These are phyloP conservation scores for Leptocoma aspasia DNA, from an alignment of 2,113 vertebrate genomes.

Conservation along the genomic window DNA sequence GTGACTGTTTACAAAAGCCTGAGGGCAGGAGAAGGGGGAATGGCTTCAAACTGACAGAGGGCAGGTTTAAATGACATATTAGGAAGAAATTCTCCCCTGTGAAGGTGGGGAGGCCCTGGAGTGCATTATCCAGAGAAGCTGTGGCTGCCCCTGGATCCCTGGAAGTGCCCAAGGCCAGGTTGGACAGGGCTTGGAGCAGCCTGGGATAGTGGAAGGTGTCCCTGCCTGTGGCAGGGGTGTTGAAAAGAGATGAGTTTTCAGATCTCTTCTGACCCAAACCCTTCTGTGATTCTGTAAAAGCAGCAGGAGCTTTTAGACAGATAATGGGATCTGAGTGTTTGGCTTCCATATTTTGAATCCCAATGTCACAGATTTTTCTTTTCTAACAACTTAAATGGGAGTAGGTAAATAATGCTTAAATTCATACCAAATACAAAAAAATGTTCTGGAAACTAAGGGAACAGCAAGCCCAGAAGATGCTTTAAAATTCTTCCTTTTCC, in stretches of 20 bases:
- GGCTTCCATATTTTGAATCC: background rate
- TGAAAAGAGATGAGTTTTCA: background rate
- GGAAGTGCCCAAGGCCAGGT: background rate
- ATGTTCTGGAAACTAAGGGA: background rate
- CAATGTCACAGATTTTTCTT: background rate
- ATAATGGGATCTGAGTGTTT: background rate
- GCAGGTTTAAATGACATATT: background rate
- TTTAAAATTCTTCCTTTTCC: background rate
- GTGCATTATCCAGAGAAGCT: background rate
- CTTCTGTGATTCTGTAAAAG: background rate
- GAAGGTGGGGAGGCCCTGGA: background rate
- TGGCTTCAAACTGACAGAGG: background rate
- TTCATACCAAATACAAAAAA: background rate
- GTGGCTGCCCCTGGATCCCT: background rate
- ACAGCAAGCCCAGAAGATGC: background rate
- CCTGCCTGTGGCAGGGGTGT: background rate
- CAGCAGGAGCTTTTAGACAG: background rate
- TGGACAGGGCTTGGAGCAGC: rapidly evolving
- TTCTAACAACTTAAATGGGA: background rate
- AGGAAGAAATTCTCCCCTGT: background rate
- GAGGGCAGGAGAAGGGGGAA: background rate
- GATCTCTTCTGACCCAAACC: background rate
- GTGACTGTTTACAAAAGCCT: no score
- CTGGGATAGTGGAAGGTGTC: background rate
- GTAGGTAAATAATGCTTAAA: background rate